Evolutionary conservation across 2,797 vertebrate species (phyloP), one percentile per base, ranked within the genome.

Genomic region (Moxostoma hubbsi): DNA sequence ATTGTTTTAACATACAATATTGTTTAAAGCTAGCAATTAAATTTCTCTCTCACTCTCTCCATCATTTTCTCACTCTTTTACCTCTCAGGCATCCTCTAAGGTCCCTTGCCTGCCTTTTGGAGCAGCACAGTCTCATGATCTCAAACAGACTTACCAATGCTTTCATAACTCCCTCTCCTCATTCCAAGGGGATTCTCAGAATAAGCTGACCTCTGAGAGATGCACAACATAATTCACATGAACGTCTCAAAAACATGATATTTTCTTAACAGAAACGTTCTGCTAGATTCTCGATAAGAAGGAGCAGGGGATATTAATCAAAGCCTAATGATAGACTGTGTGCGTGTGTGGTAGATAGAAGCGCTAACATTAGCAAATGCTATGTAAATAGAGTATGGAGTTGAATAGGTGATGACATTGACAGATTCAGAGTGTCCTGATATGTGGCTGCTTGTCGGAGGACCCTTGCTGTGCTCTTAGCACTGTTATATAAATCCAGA

Each of bases 401-500:
- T 24, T 46, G 51, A 50, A 70, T 4, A 51, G 13, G 66, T 51
- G 7, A 65, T 45, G 54, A 70, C 13, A 70, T 47, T 2, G 15
- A 9, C 24, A 6, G 66, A 74, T 16, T 64, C 73, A 59, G 57
- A 61, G 43, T 63, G 49, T 18, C 13, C 46, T 16, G 75, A 82
- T 63, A 71, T 43, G 47, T 45, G 16, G 16, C 4, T 10, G 66
- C 59, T 70, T 65, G 43, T 58, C 69, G 45, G 46, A 24, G 51
- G 15, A 13, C 11, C 5, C 50, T 73, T 50, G 45, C n/a, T 49
- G 64, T 70, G 49, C 47, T 68, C 15, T 68, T 61, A 61, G 64
- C 45, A 36, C 51, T 53, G 47, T 81, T 82, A 80, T 64, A 46
- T 76, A 82, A 80, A 65, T 55, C 46, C 47, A 75, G 15, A 65